Base-by-base conservation (phyloP, 1,140 invertebrate genomes). In the Temnothorax longispinosus region DNA sequence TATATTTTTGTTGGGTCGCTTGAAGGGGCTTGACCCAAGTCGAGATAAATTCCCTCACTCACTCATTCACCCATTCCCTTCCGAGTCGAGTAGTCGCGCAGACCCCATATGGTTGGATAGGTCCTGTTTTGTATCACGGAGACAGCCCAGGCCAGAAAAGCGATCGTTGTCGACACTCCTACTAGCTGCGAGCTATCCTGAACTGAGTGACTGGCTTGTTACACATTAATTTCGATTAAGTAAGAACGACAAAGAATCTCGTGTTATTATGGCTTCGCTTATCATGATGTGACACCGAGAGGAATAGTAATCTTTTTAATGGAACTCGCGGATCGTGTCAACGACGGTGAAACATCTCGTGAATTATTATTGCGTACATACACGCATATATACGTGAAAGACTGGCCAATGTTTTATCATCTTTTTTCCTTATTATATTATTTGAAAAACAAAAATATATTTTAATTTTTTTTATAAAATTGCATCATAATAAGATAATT, bases 81-180 rank as follows among this genome's bases (percentile, higher is more conserved):
- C 32, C 69, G n/a, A 74, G 69, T 74, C 32, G 27, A 52, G 44
- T 7, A 11, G 60, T 54, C 67, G 41, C 27, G 41, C 15, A 52
- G 65, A 71, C 60, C 52, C 52, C 18, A 38, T 47, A 47, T 47
- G 65, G 38, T 74, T 13, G 80, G 41, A 47, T 82, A 60, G 56
- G 50, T 41, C 60, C 87, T 69, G 88, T 86, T 89, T 86, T 74
- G 47, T 69, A n/a, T 86, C 69, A 81, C 56, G 35, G 32, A 74
- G 35, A 54, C 35, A 38, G 18, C 44, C 44, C 50, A 13, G 44
- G n/a, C 38, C 75, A 58, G 67, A 84, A 72, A 78, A 75, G 77
- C 11, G 41, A 52, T 81, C 47, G 62, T 82, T 62, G 38, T 15
- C 27, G 74, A 74, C 89, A 72, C 85, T 60, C 32, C 47, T 54